Conservation (phyloP, 2,797 vertebrate genomes). For the Chaunax sp. region DNA sequence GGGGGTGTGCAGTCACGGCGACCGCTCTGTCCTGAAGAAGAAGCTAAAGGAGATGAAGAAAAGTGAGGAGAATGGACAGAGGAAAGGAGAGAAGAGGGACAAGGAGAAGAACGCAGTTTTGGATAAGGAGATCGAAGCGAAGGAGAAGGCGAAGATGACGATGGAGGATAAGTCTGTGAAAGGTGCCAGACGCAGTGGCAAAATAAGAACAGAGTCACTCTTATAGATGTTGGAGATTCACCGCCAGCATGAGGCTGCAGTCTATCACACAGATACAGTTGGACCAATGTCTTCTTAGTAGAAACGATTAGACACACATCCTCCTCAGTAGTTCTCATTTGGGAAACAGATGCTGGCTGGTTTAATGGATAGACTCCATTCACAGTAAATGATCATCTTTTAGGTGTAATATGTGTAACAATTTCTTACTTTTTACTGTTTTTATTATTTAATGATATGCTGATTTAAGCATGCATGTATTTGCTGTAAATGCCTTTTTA, state of each 20-base stretch:
- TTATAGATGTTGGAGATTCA: slow-evolving; percentile 65
- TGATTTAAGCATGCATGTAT: slow-evolving; percentile 56
- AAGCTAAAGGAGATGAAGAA: slow-evolving; percentile 91
- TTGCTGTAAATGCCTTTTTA: slow-evolving; percentile 72
- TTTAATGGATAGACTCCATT: neutral
- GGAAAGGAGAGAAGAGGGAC: slow-evolving; percentile 72
- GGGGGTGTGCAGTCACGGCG: slow-evolving; percentile 88
- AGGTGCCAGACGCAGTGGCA: slow-evolving; percentile 72
- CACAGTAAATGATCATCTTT: slow-evolving; percentile 3
- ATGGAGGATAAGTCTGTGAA: slow-evolving; percentile 43
- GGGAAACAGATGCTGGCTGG: slow-evolving; percentile 8
- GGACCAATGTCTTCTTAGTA: slow-evolving; percentile 11
- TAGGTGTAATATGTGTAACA: slow-evolving; percentile 18
- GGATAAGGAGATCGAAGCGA: slow-evolving; percentile 82
- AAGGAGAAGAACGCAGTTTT: slow-evolving; percentile 77
- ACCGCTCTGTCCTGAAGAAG: slow-evolving; percentile 88
- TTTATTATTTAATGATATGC: slow-evolving; percentile 58
- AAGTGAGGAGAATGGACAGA: slow-evolving; percentile 88
- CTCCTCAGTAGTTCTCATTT: slow-evolving; percentile 1
- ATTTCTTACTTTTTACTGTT: slow-evolving; percentile 19
- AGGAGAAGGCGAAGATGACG: slow-evolving; percentile 60
- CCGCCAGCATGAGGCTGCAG: slow-evolving; percentile 57
- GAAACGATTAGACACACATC: slow-evolving; percentile 19
- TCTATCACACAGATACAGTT: slow-evolving; percentile 16
- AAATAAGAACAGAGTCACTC: slow-evolving; percentile 86